Conservation (phyloP, 1,140 invertebrate genomes). For the Danaus plexippus region DNA sequence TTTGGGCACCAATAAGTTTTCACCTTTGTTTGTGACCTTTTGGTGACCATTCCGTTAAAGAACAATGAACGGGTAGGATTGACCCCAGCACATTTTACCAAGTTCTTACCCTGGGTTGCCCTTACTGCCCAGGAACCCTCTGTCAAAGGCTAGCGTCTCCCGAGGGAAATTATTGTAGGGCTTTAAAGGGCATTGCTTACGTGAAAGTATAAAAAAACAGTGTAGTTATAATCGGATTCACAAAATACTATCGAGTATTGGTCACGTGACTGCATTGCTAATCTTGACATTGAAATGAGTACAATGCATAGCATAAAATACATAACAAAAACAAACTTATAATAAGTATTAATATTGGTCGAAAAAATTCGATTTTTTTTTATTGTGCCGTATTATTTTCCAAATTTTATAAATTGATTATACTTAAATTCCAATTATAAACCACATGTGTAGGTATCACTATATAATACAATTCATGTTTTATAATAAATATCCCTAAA, state of each 20-base stretch:
- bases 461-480: too few relatives aligned
- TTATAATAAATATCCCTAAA: too few relatives aligned
- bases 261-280: constrained; percentile 44
- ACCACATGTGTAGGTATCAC: too few relatives aligned
- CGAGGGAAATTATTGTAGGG: constrained; percentile 68
- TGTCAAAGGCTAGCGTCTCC: constrained; percentile 63
- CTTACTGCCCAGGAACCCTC: constrained; percentile 57
- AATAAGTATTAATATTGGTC: too few relatives aligned
- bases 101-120: constrained; percentile 52
- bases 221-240: constrained; percentile 58
- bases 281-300: constrained; percentile 17
- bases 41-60: constrained; percentile 65
- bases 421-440: too few relatives aligned
- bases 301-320: constrained; percentile 4
- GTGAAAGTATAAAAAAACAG: constrained; percentile 60
- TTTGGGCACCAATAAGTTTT: constrained; percentile 27
- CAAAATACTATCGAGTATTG: constrained; percentile 46
- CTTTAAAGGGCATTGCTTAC: constrained; percentile 68
- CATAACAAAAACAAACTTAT: constrained; percentile 2
- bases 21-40: constrained; percentile 58
- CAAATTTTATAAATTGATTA: too few relatives aligned
- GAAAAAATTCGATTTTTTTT: too few relatives aligned
- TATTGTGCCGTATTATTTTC: too few relatives aligned
- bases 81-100: constrained; percentile 52
- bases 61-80: constrained; percentile 61